Conservation (phyloP, 2,797 vertebrate species). For the Podarcis lilfordi region DNA sequence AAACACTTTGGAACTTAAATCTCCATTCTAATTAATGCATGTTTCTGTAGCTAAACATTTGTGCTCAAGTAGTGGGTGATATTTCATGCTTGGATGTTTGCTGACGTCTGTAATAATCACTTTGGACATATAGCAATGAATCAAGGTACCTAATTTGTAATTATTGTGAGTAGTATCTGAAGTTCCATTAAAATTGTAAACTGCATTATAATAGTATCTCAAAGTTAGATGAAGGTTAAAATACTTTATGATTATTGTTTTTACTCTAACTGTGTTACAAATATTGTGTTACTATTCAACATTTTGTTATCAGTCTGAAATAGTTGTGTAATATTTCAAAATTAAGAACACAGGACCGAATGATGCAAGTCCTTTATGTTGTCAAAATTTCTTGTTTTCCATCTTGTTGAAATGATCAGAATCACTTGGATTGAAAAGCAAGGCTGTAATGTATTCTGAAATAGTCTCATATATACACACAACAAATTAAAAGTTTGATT, state of each 20-base stretch:
- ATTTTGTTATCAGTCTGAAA: not conserved
- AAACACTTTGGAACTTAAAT: not conserved
- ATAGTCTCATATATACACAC: constrained; percentile 29
- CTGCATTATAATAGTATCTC: not conserved
- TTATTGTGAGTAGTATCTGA: not conserved
- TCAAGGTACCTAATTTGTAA: constrained; percentile 9
- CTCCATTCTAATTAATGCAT: constrained; percentile 16
- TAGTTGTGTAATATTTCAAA: not conserved
- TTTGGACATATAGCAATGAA: constrained; percentile 25
- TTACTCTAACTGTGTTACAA: not conserved
- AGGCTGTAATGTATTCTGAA: constrained; percentile 42
- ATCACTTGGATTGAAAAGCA: constrained; percentile 31
- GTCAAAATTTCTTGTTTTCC: not conserved
- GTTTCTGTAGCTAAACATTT: constrained; percentile 27
- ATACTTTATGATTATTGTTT: not conserved
- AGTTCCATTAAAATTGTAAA: not conserved
- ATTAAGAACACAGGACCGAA: not conserved
- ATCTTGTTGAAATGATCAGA: not conserved
- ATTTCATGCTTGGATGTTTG: constrained; percentile 29
- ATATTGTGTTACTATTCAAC: not conserved
- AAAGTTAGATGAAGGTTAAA: not conserved
- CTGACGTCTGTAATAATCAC: constrained; percentile 27
- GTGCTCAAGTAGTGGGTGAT: not conserved
- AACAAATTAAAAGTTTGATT: constrained; percentile 39
- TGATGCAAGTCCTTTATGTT: not conserved